phyloP scores from a whole-genome alignment of 2,888 invertebrate species.

The Thera obeliscata region DNA sequence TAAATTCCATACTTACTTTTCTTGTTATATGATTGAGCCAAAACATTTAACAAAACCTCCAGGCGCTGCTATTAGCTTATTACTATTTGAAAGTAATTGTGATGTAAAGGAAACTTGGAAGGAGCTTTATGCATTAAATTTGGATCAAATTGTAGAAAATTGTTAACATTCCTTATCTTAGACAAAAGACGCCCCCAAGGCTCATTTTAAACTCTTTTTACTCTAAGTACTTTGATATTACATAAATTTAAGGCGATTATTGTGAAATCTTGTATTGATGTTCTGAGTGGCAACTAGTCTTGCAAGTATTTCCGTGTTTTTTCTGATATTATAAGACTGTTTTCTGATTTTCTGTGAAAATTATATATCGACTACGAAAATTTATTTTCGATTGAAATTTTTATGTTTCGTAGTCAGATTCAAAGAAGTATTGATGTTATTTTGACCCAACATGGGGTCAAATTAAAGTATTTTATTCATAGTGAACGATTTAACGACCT shows the following conservation, averaged over 20 bases:
- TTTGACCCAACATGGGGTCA: slow-evolving; percentile 31
- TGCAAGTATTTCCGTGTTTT: slow-evolving; percentile 59
- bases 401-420: slow-evolving; percentile 53
- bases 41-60: not conserved
- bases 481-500: slow-evolving; percentile 55
- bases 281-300: slow-evolving; percentile 67
- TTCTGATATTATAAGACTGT: slow-evolving; percentile 74
- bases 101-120: slow-evolving; percentile 7
- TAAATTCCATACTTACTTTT: not conserved
- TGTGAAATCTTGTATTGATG: slow-evolving; percentile 55
- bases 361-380: slow-evolving; percentile 45
- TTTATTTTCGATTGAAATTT: slow-evolving; percentile 27
- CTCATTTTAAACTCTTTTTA: slow-evolving; percentile 49
- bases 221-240: slow-evolving; percentile 55
- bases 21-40: not conserved
- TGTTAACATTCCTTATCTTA: slow-evolving; percentile 52
- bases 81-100: slow-evolving; percentile 11
- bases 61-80: slow-evolving; percentile 6
- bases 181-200: slow-evolving; percentile 60
- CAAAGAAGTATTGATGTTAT: slow-evolving; percentile 56
- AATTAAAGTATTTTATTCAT: slow-evolving; percentile 56
- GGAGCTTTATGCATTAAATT: slow-evolving; percentile 25
- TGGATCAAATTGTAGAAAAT: slow-evolving; percentile 36
- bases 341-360: slow-evolving; percentile 58
- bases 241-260: slow-evolving; percentile 47